Conservation (phyloP, 2,113 vertebrate species). For the Hiodon alosoides region DNA sequence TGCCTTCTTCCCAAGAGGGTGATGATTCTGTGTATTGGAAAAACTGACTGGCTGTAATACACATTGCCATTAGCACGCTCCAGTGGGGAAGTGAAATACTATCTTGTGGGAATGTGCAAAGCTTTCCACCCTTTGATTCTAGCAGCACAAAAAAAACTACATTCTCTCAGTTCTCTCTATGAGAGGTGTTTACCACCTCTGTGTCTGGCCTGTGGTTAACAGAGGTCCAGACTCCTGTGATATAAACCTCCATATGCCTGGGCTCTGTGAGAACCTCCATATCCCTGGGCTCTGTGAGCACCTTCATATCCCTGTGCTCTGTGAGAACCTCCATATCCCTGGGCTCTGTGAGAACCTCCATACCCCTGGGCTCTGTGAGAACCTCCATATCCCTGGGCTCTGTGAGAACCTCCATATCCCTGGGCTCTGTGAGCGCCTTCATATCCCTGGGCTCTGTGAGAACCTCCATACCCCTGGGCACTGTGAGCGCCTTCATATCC, state of each 20-base stretch:
- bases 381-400: not conserved
- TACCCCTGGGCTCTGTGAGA: not conserved
- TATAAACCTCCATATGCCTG: not conserved
- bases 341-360: not conserved
- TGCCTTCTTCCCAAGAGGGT: slow-evolving; percentile 33
- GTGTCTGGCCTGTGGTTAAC: no score
- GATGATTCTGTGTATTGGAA: slow-evolving; percentile 37
- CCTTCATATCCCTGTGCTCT: not conserved
- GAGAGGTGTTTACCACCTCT: no score
- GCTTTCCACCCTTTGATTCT: no score
- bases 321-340: not conserved
- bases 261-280: slow-evolving; percentile 1
- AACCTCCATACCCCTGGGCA: no score
- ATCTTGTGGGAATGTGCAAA: not conserved
- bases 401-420: not conserved
- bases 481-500: no score
- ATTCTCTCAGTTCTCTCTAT: no score
- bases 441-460: no score
- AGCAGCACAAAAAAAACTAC: no score
- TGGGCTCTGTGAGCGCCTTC: no score
- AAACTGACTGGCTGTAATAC: slow-evolving; percentile 45
- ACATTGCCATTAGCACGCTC: slow-evolving; percentile 35
- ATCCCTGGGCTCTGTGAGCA: not conserved
- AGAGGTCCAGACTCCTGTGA: not conserved
- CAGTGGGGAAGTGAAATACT: slow-evolving; percentile 28